These are phyloP conservation scores for Diplosoma virens DNA, from an alignment of 23 tunicate species.

Conservation along the genomic window DNA sequence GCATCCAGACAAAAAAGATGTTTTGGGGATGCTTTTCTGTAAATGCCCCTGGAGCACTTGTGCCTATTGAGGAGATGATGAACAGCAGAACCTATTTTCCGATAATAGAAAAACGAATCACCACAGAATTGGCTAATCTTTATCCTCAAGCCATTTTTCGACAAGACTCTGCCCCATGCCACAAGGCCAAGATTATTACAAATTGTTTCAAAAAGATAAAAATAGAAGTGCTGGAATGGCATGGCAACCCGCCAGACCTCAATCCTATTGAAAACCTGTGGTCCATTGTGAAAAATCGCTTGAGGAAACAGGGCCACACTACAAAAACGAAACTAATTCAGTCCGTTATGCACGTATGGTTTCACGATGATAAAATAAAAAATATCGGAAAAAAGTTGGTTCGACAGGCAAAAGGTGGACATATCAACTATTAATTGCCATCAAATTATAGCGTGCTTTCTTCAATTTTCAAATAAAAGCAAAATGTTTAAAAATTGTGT, in stretches of 20 bases:
- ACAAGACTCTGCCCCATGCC: constrained; percentile 16
- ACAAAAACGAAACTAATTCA: constrained; percentile 11
- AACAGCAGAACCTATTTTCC: constrained; percentile 21
- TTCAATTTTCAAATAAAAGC: neutral
- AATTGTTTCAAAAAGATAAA: neutral
- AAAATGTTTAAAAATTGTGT: constrained; percentile 9
- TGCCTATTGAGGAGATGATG: constrained; percentile 17
- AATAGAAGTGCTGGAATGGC: constrained; percentile 22
- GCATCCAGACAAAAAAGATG: too few species aligned
- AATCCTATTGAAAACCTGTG: constrained; percentile 16
- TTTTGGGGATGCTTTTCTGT: constrained; percentile 31
- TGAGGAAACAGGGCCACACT: constrained; percentile 14
- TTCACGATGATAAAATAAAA: constrained; percentile 6
- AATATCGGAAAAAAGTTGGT: neutral
- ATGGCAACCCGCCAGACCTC: constrained; percentile 20
- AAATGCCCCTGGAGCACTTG: constrained; percentile 10
- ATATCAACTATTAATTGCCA: constrained; percentile 11
- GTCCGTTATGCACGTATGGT: constrained; percentile 7
- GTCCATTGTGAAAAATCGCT: constrained; percentile 24
- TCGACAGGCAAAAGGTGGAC: constrained; percentile 9
- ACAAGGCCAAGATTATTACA: constrained; percentile 15
- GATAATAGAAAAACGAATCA: constrained; percentile 3
- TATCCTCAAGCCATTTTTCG: constrained; percentile 14
- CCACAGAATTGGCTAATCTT: constrained; percentile 16
- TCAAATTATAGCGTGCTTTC: constrained; percentile 4